Evolutionary conservation across 1,140 invertebrate genomes (phyloP), one percentile per base, ranked within the genome.

Genomic region (Gonatopus flavifemur): DNA sequence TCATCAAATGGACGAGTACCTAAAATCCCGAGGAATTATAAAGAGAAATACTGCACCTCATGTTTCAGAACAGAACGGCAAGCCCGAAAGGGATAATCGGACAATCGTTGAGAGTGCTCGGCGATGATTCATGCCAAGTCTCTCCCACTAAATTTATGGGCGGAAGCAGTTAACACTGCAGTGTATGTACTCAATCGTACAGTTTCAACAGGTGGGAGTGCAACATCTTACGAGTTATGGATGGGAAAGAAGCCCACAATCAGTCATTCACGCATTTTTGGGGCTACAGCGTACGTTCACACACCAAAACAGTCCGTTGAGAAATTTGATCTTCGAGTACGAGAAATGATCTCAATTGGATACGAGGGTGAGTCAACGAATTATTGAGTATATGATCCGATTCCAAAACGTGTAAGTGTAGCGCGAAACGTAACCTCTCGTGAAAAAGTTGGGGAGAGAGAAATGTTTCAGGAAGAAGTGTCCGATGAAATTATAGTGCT

Each of bases 81-180:
- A 60, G 2, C 55, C 64, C 8, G 75, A 81, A 52, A 36, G 71
- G 21, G 69, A 72, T n/a, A 75, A 76, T 52, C 35, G 75, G n/a
- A 77, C 70, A 0, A 61, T 80, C 12, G 50, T 75, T 0, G 72
- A 80, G 49, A 57, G 43, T 32, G 77, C 72, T 0, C 42, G 72
- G 44, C 68, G 12, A 73, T 80, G 72, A 21, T 80, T 2, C 28
- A 57, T 8, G 58, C 59, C n/a, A 54, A 64, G 19, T 48, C 69
- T 16, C 38, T 82, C 16, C 59, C 64, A n/a, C 53, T 62, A 21
- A 39, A 51, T 3, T 59, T 78, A 10, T 82, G 74, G 78, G 72
- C 66, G 0, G 77, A 82, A 66, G 77, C 78, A 18, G 58, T 77
- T 0, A 59, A 63, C 32, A 79, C 72, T 3, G 67, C 70, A 0